Conservation (phyloP, 64 coral and sea anemone species). For the Catalaphyllia jardinei region DNA sequence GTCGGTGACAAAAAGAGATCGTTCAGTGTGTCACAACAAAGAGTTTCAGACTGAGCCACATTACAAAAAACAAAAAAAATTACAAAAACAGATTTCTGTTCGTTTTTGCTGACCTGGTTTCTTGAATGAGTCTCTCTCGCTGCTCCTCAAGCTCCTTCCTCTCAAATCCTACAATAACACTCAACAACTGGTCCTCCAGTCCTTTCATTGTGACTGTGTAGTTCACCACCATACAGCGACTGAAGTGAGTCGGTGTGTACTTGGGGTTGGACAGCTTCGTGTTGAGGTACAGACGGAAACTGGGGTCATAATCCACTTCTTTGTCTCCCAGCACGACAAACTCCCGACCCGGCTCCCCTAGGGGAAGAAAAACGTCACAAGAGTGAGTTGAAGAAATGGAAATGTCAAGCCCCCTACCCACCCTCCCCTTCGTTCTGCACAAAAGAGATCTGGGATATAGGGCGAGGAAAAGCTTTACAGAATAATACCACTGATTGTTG, state of each 20-base stretch:
- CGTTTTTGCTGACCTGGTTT: constrained; percentile 73
- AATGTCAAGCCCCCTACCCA: too few relatives aligned
- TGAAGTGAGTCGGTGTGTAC: constrained; percentile 95
- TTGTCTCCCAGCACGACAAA: constrained; percentile 93
- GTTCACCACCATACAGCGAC: constrained; percentile 94
- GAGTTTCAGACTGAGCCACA: too few relatives aligned
- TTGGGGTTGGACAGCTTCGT: constrained; percentile 97
- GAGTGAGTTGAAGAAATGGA: too few relatives aligned
- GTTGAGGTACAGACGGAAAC: constrained; percentile 97
- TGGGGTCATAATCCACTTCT: constrained; percentile 96
- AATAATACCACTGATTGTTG: too few relatives aligned
- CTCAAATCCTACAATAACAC: constrained; percentile 97
- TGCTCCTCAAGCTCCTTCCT: constrained; percentile 99
- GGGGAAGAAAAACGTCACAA: not conserved
- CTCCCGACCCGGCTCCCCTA: constrained; percentile 91
- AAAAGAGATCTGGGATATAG: too few relatives aligned
- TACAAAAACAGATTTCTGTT: too few relatives aligned
- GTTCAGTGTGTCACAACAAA: not conserved
- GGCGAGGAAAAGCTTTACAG: too few relatives aligned
- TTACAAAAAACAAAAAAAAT: too few relatives aligned
- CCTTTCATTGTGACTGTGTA: constrained; percentile 96
- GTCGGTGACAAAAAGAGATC: too few relatives aligned
- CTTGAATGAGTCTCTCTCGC: constrained; percentile 96
- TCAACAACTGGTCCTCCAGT: constrained; percentile 87
- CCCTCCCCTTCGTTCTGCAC: too few relatives aligned